Conservation (phyloP, 2,888 invertebrate species). For the Drosophila anceps region DNA sequence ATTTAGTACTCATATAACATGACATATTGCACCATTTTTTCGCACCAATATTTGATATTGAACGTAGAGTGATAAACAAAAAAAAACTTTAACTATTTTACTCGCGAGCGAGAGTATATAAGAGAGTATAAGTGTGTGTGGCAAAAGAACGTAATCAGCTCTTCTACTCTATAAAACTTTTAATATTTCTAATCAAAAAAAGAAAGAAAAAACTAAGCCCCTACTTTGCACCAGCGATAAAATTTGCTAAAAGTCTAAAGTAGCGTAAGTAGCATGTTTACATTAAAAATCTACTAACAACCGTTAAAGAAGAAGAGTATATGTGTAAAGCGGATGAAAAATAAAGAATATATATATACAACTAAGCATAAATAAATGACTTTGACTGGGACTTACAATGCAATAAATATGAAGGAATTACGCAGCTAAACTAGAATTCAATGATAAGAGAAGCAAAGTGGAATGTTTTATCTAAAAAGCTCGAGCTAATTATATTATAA, state of each 20-base stretch:
- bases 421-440: neutral
- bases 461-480: slow-evolving; percentile 9
- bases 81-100: slow-evolving; percentile 65
- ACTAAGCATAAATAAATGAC: slow-evolving; percentile 43
- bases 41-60: slow-evolving; percentile 78
- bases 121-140: slow-evolving; percentile 64
- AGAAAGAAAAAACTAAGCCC: slow-evolving; percentile 4
- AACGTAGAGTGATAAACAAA: slow-evolving; percentile 72
- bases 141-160: slow-evolving; percentile 41
- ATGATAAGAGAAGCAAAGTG: slow-evolving; percentile 10
- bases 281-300: slow-evolving; percentile 49
- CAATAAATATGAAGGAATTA: neutral
- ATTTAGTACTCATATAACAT: slow-evolving; percentile 17
- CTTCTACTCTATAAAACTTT: slow-evolving; percentile 49
- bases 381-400: slow-evolving; percentile 28
- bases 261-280: slow-evolving; percentile 69
- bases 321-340: slow-evolving; percentile 49
- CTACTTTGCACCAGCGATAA: slow-evolving; percentile 56
- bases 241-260: slow-evolving; percentile 43
- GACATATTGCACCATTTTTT: slow-evolving; percentile 69
- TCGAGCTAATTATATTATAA: neutral
- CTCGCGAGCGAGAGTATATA: slow-evolving; percentile 1
- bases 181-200: slow-evolving; percentile 47
- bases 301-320: slow-evolving; percentile 13
- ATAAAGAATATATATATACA: slow-evolving; percentile 59